Evolutionary conservation across 2,113 vertebrate species (phyloP).

Genomic region (Sisor rabdophorus): DNA sequence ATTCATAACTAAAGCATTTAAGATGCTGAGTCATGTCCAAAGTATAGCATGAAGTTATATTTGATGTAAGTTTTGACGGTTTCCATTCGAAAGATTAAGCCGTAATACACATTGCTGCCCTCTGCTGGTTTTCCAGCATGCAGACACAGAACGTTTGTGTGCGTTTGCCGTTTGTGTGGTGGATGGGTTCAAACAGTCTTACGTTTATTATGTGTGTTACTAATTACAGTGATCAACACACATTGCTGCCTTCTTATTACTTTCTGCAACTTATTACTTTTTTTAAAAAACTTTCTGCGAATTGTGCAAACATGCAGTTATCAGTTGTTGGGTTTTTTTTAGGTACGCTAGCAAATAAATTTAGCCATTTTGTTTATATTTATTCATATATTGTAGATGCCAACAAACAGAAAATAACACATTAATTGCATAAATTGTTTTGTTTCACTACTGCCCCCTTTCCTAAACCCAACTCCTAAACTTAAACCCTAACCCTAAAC

Average conservation of each 20-base stretch:
- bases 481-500: no score
- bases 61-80: background rate
- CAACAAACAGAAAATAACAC: background rate
- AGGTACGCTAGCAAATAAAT: background rate
- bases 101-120: background rate
- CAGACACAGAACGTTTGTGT: background rate
- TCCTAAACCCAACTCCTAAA: no score
- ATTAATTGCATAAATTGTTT: background rate
- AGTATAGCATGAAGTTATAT: background rate
- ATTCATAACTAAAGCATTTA: background rate
- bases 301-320: no score
- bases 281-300: no score
- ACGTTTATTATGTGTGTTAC: no score
- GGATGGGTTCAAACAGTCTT: no score
- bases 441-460: no score
- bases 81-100: background rate
- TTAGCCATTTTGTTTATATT: background rate
- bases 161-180: background rate
- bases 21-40: background rate
- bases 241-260: no score
- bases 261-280: no score
- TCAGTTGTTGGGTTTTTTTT: no score
- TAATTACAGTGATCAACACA: background rate
- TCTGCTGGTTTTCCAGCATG: background rate
- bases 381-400: background rate